Evolutionary conservation across 2,797 vertebrate genomes (phyloP), one percentile per base, ranked within the genome.

Genomic region (Falco biarmicus): DNA sequence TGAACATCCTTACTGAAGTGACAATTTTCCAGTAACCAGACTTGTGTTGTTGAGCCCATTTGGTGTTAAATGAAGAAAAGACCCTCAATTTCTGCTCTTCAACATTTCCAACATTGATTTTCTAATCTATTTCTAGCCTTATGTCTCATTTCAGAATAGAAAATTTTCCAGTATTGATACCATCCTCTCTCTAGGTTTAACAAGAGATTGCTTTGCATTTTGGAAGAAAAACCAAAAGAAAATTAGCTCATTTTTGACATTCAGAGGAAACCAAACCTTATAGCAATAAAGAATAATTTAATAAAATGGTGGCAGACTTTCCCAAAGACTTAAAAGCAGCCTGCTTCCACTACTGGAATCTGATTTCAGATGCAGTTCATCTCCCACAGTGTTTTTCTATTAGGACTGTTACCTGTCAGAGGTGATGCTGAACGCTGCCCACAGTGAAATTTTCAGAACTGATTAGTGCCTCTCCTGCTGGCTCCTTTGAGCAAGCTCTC

Each of bases 81-180:
- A 64, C 28, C 41, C 29, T 87, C 84, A 59, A 80, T 84, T 92
- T 95, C 37, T 20, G 90, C 29, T 50, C 28, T 74, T 20, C 60
- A 70, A 71, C 37, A 45, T 93, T 95, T 83, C 43, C 69, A 47
- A 81, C 89, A 96, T 19, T 84, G 77, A 97, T 95, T 96, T 97
- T 94, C 77, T 90, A 50, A 91, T 81, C 87, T 89, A 39, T 71
- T 96, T 97, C 80, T 10, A 34, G 74, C 19, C 17, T 19, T 68
- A 68, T 83, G 51, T 34, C 66, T 95, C 71, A 75, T 56, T 94
- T 95, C 59, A 81, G 80, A 93, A 77, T 11, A 85, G 41, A 95
- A 96, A 81, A 89, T 41, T 22, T 79, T 84, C 57, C 63, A 82
- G 34, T 66, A 94, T 79, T 59, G 51, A 22, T 85, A 92, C 50